Evolutionary conservation across 2,113 vertebrate species (phyloP), one percentile per base, ranked within the genome.

Genomic region (Triplophysa dalaica): DNA sequence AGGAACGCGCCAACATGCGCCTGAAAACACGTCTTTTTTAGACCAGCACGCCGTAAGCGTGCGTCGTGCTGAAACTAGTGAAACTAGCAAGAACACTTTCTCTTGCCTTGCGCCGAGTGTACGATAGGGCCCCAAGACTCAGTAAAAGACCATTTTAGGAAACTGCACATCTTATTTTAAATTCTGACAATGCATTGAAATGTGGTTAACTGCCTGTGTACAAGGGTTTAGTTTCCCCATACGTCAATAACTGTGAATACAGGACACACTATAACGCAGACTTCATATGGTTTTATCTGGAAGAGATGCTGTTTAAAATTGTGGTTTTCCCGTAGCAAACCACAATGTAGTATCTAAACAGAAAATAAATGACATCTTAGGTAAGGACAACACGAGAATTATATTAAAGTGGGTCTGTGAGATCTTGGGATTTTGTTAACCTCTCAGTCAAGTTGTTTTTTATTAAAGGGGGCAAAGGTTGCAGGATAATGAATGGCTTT

Each of bases 241-340:
- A 84, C 84, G 87, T 89, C 87, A 89, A 74, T 89, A 86, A 88
- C 84, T 62, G 82, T 82, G 86, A 88, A 89, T 50, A 75, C 86
- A 89, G 85, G 85, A 88, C 84, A 80, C 76, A 50, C 41, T 82
- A 60, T 75, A 84, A 84, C 17, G 80, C 26, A 70, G 78, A 72
- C 82, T 19, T 48, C 65, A 86, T 86, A 88, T 79, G 78, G 74
- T 85, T 21, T 77, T 85, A 87, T 83, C 70, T 69, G 85, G 80
- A 87, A 83, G 75, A 86, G 54, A 87, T 83, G 81, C 85, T 83
- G 75, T 70, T 70, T 76, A 84, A 85, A 79, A 69, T 81, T 45
- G 24, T n/a, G 21, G 77, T 88, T 88, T 90, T 87, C 89, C 86
- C 70, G 88, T 90, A 92, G 89, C 88, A 92, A 94, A 79, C 91